Evolutionary conservation across 2,888 invertebrate species (phyloP), one percentile per base, ranked within the genome.

Genomic region (Drosophila yooni): DNA sequence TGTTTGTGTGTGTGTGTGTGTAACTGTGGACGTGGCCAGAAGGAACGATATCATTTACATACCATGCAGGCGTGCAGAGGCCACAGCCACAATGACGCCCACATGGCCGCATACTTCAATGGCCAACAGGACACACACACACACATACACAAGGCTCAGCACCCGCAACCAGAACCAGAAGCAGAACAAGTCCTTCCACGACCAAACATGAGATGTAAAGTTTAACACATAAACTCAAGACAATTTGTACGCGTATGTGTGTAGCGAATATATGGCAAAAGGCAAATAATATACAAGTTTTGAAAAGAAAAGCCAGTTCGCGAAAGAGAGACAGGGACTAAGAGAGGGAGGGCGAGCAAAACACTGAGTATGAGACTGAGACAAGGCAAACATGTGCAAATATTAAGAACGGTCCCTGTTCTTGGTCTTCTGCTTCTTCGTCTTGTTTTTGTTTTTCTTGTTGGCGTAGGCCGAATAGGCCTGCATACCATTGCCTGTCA

Each of bases 261-360:
- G 86, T 83, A 79, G 89, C 79, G 81, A 90, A 87, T 90, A 81
- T 89, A 90, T 83, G 84, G 88, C 91, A 84, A 90, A 89, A 89
- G 82, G 85, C 91, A 88, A 91, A 91, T 91, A 88, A 88, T 88
- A 90, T 90, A 89, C 91, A 91, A 89, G 90, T 87, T 89, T 81
- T 90, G 86, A 86, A 80, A 78, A 80, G 83, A 74, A 79, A 84
- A 79, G 70, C 78, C 82, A 83, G 81, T 78, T 71, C 67, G 53
- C 70, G 36, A 59, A 43, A 54, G 60, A 25, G 29, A 58, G 60
- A 40, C 40, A 51, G 53, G 53, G 57, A 54, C 54, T 43, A 50
- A 29, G 64, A 51, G n/a, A 36, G 27, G 48, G 13, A 40, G 38
- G 18, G 36, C 46, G 52, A 51, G 54, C 21, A 27, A 27, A 21